phyloP scores from a whole-genome alignment of 2,113 vertebrate genomes.

The Ceratotherium simum region DNA sequence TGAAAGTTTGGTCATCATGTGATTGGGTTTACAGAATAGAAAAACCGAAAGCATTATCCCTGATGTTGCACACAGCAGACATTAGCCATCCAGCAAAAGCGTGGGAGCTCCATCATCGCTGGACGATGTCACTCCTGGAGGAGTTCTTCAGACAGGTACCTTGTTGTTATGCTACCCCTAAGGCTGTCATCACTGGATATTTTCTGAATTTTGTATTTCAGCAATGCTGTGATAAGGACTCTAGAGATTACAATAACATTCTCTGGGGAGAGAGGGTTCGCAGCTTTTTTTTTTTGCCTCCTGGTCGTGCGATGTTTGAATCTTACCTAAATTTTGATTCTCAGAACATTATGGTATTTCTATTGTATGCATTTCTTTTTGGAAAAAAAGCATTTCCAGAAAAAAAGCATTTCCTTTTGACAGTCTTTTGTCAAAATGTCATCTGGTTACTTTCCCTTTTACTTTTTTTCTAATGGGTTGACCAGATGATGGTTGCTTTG shows the following conservation, averaged over 20 bases:
- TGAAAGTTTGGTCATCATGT: constrained; percentile 47
- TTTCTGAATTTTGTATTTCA: not conserved
- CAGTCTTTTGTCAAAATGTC: not conserved
- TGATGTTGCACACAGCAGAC: constrained; percentile 98
- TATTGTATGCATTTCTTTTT: not conserved
- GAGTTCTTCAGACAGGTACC: constrained; percentile 98
- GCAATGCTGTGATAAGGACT: not conserved
- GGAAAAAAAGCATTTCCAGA: not conserved
- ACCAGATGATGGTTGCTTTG: not conserved
- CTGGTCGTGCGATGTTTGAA: not conserved
- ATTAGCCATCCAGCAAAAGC: constrained; percentile 98
- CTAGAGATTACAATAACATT: not conserved
- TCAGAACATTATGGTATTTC: not conserved
- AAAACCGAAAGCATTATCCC: constrained; percentile 97
- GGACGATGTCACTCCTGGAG: constrained; percentile 97
- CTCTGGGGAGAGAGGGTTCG: not conserved
- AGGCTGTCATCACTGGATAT: not conserved
- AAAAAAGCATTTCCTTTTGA: not conserved
- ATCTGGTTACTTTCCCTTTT: not conserved
- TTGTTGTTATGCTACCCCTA: not conserved
- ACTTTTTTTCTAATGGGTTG: not conserved
- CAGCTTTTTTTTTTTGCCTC: not conserved
- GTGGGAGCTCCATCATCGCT: constrained; percentile 97
- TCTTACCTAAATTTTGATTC: not conserved
- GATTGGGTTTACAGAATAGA: constrained; percentile 91